Conservation (phyloP, 2,797 vertebrate species). For the Phrynocephalus guinanensis region DNA sequence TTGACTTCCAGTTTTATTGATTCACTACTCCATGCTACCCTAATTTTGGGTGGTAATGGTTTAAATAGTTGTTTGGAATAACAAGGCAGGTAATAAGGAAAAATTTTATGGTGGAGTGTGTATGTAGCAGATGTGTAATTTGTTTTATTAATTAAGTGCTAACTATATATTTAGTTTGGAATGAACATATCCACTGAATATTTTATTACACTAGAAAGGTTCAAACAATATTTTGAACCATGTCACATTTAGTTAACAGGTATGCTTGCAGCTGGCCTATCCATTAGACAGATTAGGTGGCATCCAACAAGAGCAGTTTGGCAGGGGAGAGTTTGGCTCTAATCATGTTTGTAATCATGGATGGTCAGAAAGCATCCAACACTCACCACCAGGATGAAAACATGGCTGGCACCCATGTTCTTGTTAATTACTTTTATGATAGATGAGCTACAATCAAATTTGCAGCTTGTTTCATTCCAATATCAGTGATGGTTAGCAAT, state of each 20-base stretch:
- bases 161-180: background rate
- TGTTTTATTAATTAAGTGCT: background rate
- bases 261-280: background rate
- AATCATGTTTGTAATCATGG: slow-evolving; percentile 3
- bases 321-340: background rate
- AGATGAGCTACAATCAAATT: background rate
- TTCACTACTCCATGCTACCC: too few relatives aligned
- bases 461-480: slow-evolving; percentile 3
- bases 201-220: background rate
- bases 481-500: background rate
- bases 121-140: background rate
- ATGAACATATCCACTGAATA: background rate
- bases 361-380: slow-evolving; percentile 1
- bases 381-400: fast-evolving
- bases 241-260: slow-evolving; percentile 9
- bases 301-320: background rate
- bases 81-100: background rate
- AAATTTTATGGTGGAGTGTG: background rate
- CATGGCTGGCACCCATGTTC: background rate
- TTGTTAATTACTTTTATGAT: slow-evolving; percentile 41
- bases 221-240: background rate
- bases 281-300: slow-evolving; percentile 6
- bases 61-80: background rate
- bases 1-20: too few relatives aligned
- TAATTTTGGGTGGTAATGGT: background rate